Percentiles rank a stretch among this genome's conserved stretches.
phyloP scores from a whole-genome alignment of 2,113 vertebrate genomes.

The Oreotrochilus melanogaster region DNA sequence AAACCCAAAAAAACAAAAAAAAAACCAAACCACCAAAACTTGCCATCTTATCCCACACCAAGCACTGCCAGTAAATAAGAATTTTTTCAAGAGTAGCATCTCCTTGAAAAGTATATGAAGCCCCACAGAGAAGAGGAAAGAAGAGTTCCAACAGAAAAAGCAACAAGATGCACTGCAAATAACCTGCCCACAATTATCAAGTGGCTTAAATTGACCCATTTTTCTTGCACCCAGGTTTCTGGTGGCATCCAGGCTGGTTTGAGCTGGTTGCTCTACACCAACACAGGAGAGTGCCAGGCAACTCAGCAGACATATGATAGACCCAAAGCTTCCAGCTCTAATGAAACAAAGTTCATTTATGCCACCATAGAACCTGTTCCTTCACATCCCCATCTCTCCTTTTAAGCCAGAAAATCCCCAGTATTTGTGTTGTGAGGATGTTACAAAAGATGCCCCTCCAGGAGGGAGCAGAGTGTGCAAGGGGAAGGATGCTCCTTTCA shows the following conservation, averaged over 20 bases:
- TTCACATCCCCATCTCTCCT: neutral
- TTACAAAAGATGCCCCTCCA: neutral
- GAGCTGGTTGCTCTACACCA: too few relatives aligned
- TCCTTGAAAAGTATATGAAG: neutral
- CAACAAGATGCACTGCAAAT: neutral
- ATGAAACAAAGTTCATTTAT: neutral
- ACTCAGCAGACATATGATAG: rapidly evolving
- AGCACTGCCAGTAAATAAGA: neutral
- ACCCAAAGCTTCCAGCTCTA: neutral
- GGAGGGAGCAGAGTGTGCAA: neutral
- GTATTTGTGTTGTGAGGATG: neutral
- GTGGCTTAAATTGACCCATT: neutral
- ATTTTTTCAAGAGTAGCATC: neutral
- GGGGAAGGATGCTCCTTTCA: neutral
- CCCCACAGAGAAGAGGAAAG: neutral
- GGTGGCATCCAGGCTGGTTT: neutral
- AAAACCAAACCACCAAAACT: neutral
- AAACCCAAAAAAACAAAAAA: too few relatives aligned
- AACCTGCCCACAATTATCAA: neutral
- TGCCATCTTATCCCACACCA: neutral
- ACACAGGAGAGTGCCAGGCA: too few relatives aligned
- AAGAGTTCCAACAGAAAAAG: neutral
- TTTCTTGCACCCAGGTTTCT: neutral
- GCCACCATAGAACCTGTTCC: neutral
- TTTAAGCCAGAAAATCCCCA: neutral